Evolutionary conservation across 2,113 vertebrate genomes (phyloP).

Genomic region (Loxodonta africana): DNA sequence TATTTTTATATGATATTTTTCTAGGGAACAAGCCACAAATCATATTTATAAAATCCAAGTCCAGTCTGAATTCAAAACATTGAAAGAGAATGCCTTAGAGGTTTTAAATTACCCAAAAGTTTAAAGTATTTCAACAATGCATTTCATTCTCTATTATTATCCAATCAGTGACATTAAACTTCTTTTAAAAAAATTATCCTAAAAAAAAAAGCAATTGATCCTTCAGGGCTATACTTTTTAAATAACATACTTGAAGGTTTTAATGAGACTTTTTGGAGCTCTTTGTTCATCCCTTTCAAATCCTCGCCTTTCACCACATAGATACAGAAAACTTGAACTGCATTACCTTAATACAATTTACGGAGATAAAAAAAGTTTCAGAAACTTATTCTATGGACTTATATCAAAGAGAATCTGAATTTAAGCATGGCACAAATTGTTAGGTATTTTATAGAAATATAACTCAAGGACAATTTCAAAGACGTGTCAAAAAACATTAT

Average conservation of each 20-base stretch:
- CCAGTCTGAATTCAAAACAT: conserved; percentile 45
- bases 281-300: conserved; percentile 23
- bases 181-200: conserved; percentile 37
- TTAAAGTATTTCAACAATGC: conserved; percentile 45
- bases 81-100: neutral
- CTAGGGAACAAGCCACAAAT: conserved; percentile 68
- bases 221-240: neutral
- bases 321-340: neutral
- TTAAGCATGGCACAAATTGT: conserved; percentile 56
- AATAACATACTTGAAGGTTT: conserved; percentile 49
- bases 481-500: conserved; percentile 43
- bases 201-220: neutral
- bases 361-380: conserved; percentile 21
- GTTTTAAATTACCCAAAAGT: conserved; percentile 46
- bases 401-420: conserved; percentile 57
- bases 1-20: conserved; percentile 32
- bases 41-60: conserved; percentile 50
- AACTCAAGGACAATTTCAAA: conserved; percentile 70
- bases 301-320: neutral
- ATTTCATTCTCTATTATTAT: conserved; percentile 40
- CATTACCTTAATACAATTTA: neutral
- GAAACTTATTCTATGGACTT: conserved; percentile 44
- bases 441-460: conserved; percentile 69
- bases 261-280: neutral
- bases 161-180: conserved; percentile 55